phyloP scores from a whole-genome alignment of 2,888 invertebrate species.

The Cylloceria caligata region DNA sequence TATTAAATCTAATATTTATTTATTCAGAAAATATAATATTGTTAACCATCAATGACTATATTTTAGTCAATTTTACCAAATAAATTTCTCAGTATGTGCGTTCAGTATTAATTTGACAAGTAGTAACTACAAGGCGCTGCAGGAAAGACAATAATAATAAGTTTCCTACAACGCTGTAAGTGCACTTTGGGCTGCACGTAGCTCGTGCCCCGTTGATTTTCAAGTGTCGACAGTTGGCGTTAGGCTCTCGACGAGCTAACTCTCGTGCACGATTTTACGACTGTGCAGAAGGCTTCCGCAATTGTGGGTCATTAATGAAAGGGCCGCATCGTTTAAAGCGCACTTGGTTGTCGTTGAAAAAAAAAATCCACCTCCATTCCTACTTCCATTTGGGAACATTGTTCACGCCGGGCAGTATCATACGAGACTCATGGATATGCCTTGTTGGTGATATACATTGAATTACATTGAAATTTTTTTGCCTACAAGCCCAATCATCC shows the following conservation, averaged over 20 bases:
- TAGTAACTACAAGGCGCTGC: neutral
- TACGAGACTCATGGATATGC: neutral
- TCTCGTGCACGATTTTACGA: conserved; percentile 55
- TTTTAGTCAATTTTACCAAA: no score
- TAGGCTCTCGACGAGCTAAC: conserved; percentile 80
- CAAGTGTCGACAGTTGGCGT: conserved; percentile 84
- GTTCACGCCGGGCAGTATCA: neutral
- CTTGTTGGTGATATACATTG: neutral
- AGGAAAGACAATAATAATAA: conserved; percentile 22
- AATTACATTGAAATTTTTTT: conserved; percentile 7
- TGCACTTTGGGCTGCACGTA: neutral
- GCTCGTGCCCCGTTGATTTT: conserved; percentile 71
- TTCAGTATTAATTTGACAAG: neutral
- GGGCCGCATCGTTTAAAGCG: conserved; percentile 68
- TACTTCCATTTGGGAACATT: conserved; percentile 27
- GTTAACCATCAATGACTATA: no score
- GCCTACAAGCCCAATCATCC: neutral
- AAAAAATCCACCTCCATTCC: conserved; percentile 10
- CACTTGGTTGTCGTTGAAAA: conserved; percentile 53
- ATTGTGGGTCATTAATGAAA: conserved; percentile 68
- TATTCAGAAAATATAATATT: no score
- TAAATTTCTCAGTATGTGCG: no score
- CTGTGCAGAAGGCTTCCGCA: conserved; percentile 44
- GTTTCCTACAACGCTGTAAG: neutral
- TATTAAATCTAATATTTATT: no score